Evolutionary conservation across 2,797 vertebrate species (phyloP).

Genomic region (Moxostoma hubbsi): DNA sequence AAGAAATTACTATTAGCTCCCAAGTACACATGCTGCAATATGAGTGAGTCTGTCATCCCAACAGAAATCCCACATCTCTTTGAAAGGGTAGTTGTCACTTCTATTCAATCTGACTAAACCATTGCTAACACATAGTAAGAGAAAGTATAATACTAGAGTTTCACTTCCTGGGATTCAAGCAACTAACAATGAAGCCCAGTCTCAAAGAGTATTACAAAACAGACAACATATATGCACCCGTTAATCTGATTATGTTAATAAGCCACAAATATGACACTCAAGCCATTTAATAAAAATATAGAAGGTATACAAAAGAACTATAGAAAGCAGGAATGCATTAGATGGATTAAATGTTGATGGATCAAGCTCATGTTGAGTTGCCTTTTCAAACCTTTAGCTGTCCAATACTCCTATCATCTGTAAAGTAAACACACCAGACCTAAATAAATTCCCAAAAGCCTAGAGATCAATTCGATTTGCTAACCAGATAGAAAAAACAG

Average conservation of each 20-base stretch:
- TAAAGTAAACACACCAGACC: neutral
- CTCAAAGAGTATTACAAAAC: neutral
- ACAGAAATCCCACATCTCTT: neutral
- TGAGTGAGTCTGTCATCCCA: neutral
- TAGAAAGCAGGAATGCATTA: neutral
- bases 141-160: neutral
- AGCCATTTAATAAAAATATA: neutral
- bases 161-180: neutral
- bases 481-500: neutral
- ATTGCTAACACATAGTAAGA: neutral
- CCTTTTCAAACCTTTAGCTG: neutral
- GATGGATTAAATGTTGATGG: neutral
- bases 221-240: neutral
- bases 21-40: neutral
- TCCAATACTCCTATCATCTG: neutral
- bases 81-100: neutral
- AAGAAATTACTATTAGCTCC: conserved; percentile 36
- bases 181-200: neutral
- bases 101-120: neutral
- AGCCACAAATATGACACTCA: neutral
- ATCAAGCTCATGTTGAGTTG: neutral
- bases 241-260: neutral
- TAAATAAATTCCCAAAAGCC: neutral
- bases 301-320: neutral
- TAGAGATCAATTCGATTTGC: neutral